phyloP scores from a whole-genome alignment of 2,113 vertebrate species.

The Oncorhynchus clarkii region DNA sequence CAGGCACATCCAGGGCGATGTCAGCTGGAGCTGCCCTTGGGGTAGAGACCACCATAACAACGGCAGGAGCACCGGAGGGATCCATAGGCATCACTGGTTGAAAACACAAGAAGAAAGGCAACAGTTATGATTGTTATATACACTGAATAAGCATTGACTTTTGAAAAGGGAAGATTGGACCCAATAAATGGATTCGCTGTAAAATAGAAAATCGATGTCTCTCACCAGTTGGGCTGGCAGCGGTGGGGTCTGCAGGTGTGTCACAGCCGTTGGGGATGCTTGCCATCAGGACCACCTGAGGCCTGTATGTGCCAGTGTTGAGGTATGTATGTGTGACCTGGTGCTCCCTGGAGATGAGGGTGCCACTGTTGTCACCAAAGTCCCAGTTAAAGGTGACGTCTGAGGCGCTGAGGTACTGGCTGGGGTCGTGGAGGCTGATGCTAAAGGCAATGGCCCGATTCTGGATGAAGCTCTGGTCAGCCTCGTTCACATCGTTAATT shows the following conservation, averaged over 20 bases:
- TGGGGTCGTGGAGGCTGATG: slow-evolving; percentile 87
- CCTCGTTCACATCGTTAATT: slow-evolving; percentile 72
- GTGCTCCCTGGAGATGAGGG: slow-evolving; percentile 82
- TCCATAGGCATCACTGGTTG: slow-evolving; percentile 29
- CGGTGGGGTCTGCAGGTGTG: slow-evolving; percentile 47
- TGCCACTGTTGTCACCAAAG: slow-evolving; percentile 89
- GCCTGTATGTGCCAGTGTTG: slow-evolving; percentile 71
- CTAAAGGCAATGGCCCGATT: slow-evolving; percentile 85
- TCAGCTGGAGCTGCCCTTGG: slow-evolving; percentile 41
- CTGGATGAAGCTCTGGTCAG: slow-evolving; percentile 81
- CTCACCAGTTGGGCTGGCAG: slow-evolving; percentile 63
- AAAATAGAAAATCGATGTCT: not conserved
- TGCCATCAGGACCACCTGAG: slow-evolving; percentile 85
- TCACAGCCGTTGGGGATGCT: slow-evolving; percentile 81
- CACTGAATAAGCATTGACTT: too few relatives aligned
- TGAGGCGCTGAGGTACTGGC: slow-evolving; percentile 78
- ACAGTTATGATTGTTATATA: not conserved
- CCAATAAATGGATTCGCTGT: not conserved
- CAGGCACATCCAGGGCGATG: slow-evolving; percentile 45
- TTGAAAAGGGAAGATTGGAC: too few relatives aligned
- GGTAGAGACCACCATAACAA: slow-evolving; percentile 54
- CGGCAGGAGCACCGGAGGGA: slow-evolving; percentile 28
- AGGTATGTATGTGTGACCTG: slow-evolving; percentile 87
- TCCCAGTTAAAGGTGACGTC: slow-evolving; percentile 92
- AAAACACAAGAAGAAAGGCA: slow-evolving; percentile 7